phyloP scores from a whole-genome alignment of 2,113 vertebrate genomes.

The Geococcyx californianus region DNA sequence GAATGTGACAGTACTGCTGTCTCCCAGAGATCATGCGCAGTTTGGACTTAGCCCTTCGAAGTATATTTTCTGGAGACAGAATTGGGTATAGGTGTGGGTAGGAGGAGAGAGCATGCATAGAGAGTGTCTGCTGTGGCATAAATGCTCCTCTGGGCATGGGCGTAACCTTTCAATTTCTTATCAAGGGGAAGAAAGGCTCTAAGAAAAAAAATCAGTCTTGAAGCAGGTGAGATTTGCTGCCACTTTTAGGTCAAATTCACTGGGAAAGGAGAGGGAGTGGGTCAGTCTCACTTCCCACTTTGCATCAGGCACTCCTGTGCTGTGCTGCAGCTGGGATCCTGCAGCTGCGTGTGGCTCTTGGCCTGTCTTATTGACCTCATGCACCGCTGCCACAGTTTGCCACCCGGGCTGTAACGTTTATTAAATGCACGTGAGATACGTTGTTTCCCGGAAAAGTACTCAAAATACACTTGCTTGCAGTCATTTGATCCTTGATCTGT shows the following conservation, averaged over 20 bases:
- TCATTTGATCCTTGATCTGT: slow-evolving; percentile 42
- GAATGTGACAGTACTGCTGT: neutral
- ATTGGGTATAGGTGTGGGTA: fast-evolving
- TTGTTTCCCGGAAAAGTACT: neutral
- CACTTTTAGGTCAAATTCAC: neutral
- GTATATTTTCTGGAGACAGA: neutral
- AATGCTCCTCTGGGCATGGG: fast-evolving
- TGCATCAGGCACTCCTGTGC: neutral
- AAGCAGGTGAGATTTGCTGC: neutral
- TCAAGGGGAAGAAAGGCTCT: neutral
- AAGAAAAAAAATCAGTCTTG: neutral
- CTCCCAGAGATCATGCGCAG: neutral
- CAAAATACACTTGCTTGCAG: slow-evolving; percentile 39
- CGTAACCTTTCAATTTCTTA: neutral
- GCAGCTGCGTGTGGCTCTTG: fast-evolving
- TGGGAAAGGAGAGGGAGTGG: neutral
- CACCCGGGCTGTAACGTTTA: neutral
- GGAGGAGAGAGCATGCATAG: fast-evolving
- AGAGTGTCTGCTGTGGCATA: fast-evolving
- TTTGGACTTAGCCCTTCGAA: neutral
- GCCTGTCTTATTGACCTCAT: neutral
- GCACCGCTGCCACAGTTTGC: neutral
- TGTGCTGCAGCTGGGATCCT: fast-evolving
- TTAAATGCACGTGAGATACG: neutral
- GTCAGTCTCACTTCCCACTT: neutral